Conservation (phyloP, 1,140 invertebrate genomes). For the Oryzaephilus surinamensis region DNA sequence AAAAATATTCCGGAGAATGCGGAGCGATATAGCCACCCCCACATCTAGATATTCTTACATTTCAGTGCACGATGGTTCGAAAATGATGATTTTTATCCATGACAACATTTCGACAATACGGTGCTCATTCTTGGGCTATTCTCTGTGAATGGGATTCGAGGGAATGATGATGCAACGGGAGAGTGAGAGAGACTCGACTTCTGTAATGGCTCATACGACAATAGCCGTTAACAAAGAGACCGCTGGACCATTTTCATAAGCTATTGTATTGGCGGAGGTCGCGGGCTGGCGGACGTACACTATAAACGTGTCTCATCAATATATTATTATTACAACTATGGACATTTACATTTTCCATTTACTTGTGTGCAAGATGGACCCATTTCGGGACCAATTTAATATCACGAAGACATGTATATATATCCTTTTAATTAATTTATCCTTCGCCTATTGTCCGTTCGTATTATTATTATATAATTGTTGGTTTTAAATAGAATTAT, state of each 20-base stretch:
- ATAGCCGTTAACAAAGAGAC: conserved; percentile 31
- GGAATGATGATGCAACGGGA: conserved; percentile 9
- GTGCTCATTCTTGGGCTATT: conserved; percentile 27
- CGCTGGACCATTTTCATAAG: conserved; percentile 33
- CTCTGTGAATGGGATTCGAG: conserved; percentile 21
- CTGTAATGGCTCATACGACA: conserved; percentile 31
- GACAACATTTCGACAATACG: conserved; percentile 30
- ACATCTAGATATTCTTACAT: too few species aligned
- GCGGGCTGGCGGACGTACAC: conserved; percentile 17
- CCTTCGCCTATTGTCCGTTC: too few species aligned
- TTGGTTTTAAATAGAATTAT: too few species aligned
- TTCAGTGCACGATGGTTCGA: conserved; percentile 28
- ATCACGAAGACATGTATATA: too few species aligned
- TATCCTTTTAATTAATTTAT: too few species aligned
- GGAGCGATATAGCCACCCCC: too few species aligned
- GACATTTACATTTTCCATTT: too few species aligned
- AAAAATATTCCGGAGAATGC: too few species aligned
- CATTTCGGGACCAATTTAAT: too few species aligned
- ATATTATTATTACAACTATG: conserved; percentile 6
- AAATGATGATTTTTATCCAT: conserved; percentile 32
- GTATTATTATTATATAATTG: too few species aligned
- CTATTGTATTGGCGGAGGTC: conserved; percentile 27
- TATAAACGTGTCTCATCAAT: conserved; percentile 9
- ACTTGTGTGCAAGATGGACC: too few species aligned
- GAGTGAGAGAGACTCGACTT: conserved; percentile 22